These are phyloP conservation scores for Neuroscelio doddi DNA, from an alignment of 2,888 invertebrate species.

Conservation along the genomic window DNA sequence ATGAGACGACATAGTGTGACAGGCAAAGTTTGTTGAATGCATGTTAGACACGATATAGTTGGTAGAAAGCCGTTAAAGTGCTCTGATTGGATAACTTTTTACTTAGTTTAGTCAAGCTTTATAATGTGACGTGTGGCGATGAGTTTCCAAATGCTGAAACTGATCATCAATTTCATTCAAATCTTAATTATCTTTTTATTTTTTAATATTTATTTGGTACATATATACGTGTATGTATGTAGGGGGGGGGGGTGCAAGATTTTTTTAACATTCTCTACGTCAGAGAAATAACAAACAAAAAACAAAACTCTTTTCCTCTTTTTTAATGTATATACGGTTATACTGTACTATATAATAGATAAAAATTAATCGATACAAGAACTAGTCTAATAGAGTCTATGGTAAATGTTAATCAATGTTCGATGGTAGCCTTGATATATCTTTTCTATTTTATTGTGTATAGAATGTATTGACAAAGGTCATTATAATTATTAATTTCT, in stretches of 20 bases:
- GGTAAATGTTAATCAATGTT: constrained; percentile 33
- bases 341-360: constrained; percentile 14
- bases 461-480: constrained; percentile 6
- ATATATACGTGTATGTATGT: too few relatives aligned
- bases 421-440: constrained; percentile 25
- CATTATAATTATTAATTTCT: too few relatives aligned
- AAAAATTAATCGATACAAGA: constrained; percentile 33
- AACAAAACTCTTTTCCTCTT: constrained; percentile 18
- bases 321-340: constrained; percentile 16
- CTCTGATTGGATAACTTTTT: constrained; percentile 15
- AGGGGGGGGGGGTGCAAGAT: too few relatives aligned
- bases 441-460: constrained; percentile 15
- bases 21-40: constrained; percentile 25
- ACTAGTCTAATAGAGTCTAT: constrained; percentile 25
- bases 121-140: too few relatives aligned
- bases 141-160: too few relatives aligned
- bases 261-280: too few relatives aligned
- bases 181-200: constrained; percentile 16
- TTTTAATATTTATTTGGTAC: constrained; percentile 16
- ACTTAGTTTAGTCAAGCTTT: constrained; percentile 1
- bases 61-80: constrained; percentile 16
- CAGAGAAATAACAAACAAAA: too few relatives aligned
- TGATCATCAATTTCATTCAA: constrained; percentile 3
- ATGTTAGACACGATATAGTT: constrained; percentile 19
- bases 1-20: constrained; percentile 19